These are phyloP conservation scores for Etia nguti DNA, from an alignment of 2,113 vertebrate genomes.

Conservation along the genomic window DNA sequence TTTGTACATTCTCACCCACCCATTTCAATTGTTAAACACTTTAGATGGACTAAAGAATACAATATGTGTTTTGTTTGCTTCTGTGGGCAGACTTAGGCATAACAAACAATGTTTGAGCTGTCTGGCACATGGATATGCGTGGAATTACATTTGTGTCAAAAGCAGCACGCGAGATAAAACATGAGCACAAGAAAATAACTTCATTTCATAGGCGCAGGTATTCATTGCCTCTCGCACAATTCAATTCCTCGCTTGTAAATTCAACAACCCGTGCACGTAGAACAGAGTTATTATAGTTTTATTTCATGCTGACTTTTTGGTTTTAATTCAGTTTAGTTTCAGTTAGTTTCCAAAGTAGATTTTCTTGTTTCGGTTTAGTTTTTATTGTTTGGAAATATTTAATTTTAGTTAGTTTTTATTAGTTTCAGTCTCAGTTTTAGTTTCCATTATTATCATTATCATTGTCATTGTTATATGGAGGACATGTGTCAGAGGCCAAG, in stretches of 20 bases:
- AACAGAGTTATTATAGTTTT: background rate
- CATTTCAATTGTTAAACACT: background rate
- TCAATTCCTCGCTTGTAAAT: background rate
- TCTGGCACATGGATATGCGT: background rate
- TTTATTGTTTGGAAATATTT: background rate
- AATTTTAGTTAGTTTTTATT: background rate
- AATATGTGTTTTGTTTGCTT: background rate
- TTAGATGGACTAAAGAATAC: background rate
- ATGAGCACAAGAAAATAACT: background rate
- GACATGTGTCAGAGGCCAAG: background rate
- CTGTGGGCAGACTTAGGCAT: conserved; percentile 1
- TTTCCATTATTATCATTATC: background rate
- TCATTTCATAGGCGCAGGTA: background rate
- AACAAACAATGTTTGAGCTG: conserved; percentile 3
- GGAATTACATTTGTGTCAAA: background rate
- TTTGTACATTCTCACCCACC: background rate
- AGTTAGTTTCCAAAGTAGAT: background rate
- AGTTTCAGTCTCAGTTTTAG: background rate
- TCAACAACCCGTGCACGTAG: background rate
- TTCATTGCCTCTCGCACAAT: background rate
- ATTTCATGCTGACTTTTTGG: background rate
- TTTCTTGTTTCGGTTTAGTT: background rate
- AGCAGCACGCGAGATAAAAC: background rate
- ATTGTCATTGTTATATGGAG: background rate
- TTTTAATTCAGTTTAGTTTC: background rate